These are phyloP conservation scores for Protula sp. DNA, from an alignment of 2,888 invertebrate genomes.

Conservation along the genomic window DNA sequence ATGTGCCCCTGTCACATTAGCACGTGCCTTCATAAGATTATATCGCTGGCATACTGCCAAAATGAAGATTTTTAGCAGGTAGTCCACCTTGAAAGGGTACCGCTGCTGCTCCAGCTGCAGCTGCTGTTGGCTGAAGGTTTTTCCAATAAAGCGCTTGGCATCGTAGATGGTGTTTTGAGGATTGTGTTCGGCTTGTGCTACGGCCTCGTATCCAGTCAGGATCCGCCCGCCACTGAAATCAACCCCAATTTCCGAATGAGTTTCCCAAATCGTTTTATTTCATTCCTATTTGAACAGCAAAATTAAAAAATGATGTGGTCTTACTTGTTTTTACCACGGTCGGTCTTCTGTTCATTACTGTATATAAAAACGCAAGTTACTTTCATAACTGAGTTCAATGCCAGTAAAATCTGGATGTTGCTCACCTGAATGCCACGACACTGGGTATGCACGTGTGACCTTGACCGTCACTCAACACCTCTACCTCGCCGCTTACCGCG, in stretches of 20 bases:
- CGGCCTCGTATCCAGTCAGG: constrained; percentile 55
- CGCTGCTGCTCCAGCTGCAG: constrained; percentile 34
- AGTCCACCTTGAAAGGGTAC: constrained; percentile 52
- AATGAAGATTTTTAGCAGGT: too few species aligned
- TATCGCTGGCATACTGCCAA: too few species aligned
- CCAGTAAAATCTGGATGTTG: too few species aligned
- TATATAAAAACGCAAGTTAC: background rate
- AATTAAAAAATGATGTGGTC: background rate
- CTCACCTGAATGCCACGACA: constrained; percentile 54
- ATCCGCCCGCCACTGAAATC: constrained; percentile 28
- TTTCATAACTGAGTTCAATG: background rate
- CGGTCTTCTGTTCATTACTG: background rate
- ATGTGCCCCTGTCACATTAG: too few species aligned
- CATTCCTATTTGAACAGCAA: background rate
- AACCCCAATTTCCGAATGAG: too few species aligned
- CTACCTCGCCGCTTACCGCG: constrained; percentile 54
- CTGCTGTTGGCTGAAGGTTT: constrained; percentile 47
- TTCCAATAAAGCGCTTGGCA: constrained; percentile 58
- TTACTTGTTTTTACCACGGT: background rate
- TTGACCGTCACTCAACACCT: constrained; percentile 51
- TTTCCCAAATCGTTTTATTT: background rate
- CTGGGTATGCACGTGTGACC: constrained; percentile 56
- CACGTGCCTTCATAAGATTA: too few species aligned
- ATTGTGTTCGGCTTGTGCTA: constrained; percentile 55
- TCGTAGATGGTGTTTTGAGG: constrained; percentile 57